A percentile compares a stretch with the other conserved stretches of the same genome.
Evolutionary conservation across 2,888 invertebrate genomes (phyloP).

Genomic region (Loripinus fragilis): DNA sequence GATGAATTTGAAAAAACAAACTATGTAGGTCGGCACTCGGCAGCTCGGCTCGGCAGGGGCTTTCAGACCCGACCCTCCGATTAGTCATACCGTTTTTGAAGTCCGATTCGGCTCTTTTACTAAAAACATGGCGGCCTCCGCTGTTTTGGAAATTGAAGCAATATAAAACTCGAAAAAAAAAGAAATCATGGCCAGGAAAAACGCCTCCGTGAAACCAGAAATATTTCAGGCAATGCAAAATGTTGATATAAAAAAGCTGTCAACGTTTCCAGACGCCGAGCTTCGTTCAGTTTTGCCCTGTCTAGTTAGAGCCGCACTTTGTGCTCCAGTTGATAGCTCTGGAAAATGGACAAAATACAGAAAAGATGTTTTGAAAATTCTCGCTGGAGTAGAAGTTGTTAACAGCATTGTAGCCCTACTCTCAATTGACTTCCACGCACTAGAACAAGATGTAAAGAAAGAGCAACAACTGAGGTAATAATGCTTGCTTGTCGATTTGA

Average conservation of each 20-base stretch:
- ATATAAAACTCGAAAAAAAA: too few species aligned
- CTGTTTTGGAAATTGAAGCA: neutral
- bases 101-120: too few species aligned
- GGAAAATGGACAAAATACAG: conserved; percentile 92
- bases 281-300: conserved; percentile 96
- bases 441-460: conserved; percentile 96
- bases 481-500: too few species aligned
- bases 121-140: neutral
- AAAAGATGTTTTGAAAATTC: conserved; percentile 93
- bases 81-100: too few species aligned
- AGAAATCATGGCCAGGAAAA: conserved; percentile 37
- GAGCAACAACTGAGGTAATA: conserved; percentile 92
- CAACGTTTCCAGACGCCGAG: conserved; percentile 90
- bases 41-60: too few species aligned
- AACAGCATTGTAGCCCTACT: conserved; percentile 96
- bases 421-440: conserved; percentile 96
- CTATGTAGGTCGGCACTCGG: too few species aligned
- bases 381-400: conserved; percentile 96
- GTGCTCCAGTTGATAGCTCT: conserved; percentile 93
- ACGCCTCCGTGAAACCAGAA: conserved; percentile 66
- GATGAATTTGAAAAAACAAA: too few species aligned
- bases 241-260: conserved; percentile 89
- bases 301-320: conserved; percentile 94
- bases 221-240: conserved; percentile 80
- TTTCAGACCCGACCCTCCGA: too few species aligned